Percentiles rank a stretch among this genome's conserved stretches.
These are phyloP conservation scores for Gobionotothen gibberifrons DNA, from an alignment of 2,797 vertebrate species.

Conservation along the genomic window DNA sequence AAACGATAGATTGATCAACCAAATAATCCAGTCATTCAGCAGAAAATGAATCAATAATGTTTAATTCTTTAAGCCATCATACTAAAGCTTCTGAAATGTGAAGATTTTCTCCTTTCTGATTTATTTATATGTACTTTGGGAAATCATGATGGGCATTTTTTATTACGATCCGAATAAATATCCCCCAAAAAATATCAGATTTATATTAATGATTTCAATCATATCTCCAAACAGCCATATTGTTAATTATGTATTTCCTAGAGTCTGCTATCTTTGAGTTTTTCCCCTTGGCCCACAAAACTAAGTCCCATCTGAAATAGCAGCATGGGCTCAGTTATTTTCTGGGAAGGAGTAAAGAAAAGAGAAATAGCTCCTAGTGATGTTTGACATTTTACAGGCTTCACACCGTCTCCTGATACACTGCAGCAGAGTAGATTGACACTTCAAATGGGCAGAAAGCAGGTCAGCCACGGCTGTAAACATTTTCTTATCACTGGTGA, in stretches of 20 bases:
- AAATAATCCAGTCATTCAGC: neutral
- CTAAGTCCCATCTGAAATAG: slow-evolving; percentile 3
- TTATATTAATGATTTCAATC: neutral
- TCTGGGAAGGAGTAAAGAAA: slow-evolving; percentile 25
- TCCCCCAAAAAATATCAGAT: no score
- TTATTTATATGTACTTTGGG: neutral
- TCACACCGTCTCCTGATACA: slow-evolving; percentile 44
- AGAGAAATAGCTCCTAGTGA: slow-evolving; percentile 36
- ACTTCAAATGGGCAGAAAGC: slow-evolving; percentile 67
- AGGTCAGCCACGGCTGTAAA: slow-evolving; percentile 54
- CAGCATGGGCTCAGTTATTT: slow-evolving; percentile 12
- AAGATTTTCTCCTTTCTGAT: neutral
- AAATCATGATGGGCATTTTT: neutral
- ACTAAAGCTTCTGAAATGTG: neutral
- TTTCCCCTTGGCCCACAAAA: neutral
- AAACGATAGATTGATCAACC: no score
- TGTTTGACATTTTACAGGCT: slow-evolving; percentile 68
- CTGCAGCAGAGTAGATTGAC: slow-evolving; percentile 58
- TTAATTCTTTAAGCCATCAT: neutral
- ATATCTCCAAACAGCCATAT: neutral
- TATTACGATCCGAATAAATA: neutral
- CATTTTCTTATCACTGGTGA: slow-evolving; percentile 67
- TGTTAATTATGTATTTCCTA: neutral
- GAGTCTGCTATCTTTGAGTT: neutral
- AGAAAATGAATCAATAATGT: neutral